Base-by-base conservation (phyloP, 2,797 vertebrate genomes). In the Hipposideros larvatus region DNA sequence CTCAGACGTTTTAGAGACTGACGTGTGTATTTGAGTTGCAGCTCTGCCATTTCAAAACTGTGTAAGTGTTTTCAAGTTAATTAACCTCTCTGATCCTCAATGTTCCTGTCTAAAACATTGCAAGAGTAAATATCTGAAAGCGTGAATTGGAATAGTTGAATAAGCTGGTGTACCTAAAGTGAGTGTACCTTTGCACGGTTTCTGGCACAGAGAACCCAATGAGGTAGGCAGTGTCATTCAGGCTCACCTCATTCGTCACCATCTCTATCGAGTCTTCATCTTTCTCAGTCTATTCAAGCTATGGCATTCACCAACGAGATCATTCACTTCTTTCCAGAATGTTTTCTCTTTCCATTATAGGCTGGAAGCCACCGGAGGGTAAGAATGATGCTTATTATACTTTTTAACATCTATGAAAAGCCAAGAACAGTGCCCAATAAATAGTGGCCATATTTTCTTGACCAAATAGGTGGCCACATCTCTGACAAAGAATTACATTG, bases 21-120 rank as follows among this genome's bases (percentile, higher is more conserved):
- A 68, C 26, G 71, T 48, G 18, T 79, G 4, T 43, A 28, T 71
- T 88, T 83, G 41, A 89, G 2, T 83, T 51, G 46, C 3, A 74
- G 28, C 21, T 79, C 26, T 93, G 5, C 31, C 21, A 37, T 78
- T 73, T 91, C 48, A 53, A 48, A 83, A 15, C n/a, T 83, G 37
- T 83, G 73, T 80, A 26, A 48, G n/a, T 63, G 80, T 92, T 71
- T 68, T 73, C 59, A 85, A 90, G 37, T 86, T 83, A 59, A 26
- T 51, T 53, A 77, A 90, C 57, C 37, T 78, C 28, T 79, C 55
- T 70, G 21, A 63, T 51, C 10, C 34, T 90, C 37, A 46, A 10
- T 65, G 75, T 93, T 41, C 21, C 66, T 78, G 19, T 57, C 31
- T 75, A 53, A 78, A 88, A 82, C 24, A 34, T 16, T 65, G 31